Percentiles rank a stretch among this genome's conserved stretches.
phyloP scores from a whole-genome alignment of 2,888 invertebrate genomes.

The Lissonota sp. region DNA sequence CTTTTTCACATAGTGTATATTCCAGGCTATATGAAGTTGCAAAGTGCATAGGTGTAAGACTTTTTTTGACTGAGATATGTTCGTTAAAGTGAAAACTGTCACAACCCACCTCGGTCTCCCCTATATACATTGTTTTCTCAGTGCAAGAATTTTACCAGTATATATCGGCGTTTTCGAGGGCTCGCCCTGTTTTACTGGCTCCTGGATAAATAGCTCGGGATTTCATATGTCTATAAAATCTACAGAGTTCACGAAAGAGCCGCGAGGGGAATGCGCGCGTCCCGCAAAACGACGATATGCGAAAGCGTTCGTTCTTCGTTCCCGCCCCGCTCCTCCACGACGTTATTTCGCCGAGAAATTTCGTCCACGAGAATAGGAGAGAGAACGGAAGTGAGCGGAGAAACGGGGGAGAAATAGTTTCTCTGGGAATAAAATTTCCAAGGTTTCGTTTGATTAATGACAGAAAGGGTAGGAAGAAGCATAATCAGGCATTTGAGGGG shows the following conservation, averaged over 20 bases:
- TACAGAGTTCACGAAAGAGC: constrained; percentile 24
- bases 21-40: no score
- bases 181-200: constrained; percentile 33
- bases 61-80: no score
- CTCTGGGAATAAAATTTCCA: constrained; percentile 11
- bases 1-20: no score
- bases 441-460: neutral
- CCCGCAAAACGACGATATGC: no score
- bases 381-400: neutral
- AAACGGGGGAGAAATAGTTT: neutral
- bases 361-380: neutral
- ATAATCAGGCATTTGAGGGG: neutral
- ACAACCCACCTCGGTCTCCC: no score
- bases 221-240: constrained; percentile 27
- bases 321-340: no score
- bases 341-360: constrained; percentile 6
- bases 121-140: no score
- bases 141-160: no score
- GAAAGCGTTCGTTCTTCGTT: neutral
- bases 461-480: neutral
- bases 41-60: no score
- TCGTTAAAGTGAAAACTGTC: no score
- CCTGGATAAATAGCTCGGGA: constrained; percentile 37
- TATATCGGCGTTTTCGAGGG: no score
- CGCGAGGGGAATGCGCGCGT: constrained; percentile 19